phyloP scores from a whole-genome alignment of 2,797 vertebrate species.

The Cyprinodon diabolis region DNA sequence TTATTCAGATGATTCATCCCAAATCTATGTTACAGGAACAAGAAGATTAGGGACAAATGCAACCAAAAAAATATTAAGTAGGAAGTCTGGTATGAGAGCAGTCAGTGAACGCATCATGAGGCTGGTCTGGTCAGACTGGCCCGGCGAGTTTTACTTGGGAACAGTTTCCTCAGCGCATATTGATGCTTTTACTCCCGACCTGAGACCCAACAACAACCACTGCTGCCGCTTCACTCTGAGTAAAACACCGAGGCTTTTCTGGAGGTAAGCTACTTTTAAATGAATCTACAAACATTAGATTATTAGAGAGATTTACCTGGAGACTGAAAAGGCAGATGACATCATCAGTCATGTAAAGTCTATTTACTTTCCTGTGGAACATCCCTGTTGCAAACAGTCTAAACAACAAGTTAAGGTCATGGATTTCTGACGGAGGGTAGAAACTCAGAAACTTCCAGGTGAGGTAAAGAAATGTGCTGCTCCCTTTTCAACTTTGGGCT shows the following conservation, averaged over 20 bases:
- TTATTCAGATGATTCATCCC: not conserved
- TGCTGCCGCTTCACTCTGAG: not conserved
- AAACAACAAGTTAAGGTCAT: not conserved
- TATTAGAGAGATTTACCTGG: not conserved
- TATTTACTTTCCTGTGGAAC: not conserved
- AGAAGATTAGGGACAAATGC: not conserved
- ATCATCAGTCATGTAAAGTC: not conserved
- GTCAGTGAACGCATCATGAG: conserved; percentile 36
- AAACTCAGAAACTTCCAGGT: not conserved
- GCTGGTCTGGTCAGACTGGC: conserved; percentile 50
- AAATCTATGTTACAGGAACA: not conserved
- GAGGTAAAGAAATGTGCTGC: not conserved
- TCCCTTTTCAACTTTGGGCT: not conserved
- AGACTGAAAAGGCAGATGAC: not conserved
- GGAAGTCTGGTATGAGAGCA: not conserved
- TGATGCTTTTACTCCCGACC: not conserved
- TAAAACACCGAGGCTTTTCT: not conserved
- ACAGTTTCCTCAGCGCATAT: conserved; percentile 3
- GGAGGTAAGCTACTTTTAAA: not conserved
- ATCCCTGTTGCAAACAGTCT: not conserved
- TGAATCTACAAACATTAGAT: not conserved
- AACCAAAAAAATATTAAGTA: not conserved
- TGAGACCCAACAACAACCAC: not conserved
- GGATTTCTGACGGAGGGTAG: not conserved
- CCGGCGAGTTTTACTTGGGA: conserved; percentile 49